phyloP scores from a whole-genome alignment of 2,113 vertebrate species.

The Scomber colias region DNA sequence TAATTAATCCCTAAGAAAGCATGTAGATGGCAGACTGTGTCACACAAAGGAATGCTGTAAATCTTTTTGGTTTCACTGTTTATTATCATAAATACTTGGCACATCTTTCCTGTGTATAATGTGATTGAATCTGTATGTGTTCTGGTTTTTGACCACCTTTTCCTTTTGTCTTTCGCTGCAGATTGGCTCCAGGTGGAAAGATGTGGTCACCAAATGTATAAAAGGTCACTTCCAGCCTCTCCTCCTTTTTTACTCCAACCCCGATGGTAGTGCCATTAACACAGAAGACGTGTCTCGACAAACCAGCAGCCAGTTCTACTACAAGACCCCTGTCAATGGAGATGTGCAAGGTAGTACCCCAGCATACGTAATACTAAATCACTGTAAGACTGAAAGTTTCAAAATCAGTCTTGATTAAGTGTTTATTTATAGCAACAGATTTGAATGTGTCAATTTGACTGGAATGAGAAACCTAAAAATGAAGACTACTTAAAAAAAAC shows the following conservation, averaged over 20 bases:
- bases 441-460: neutral
- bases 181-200: slow-evolving; percentile 96
- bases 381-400: neutral
- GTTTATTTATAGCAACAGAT: no score
- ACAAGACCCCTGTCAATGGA: slow-evolving; percentile 82
- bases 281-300: slow-evolving; percentile 88
- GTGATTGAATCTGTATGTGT: neutral
- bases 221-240: slow-evolving; percentile 97
- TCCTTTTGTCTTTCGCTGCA: slow-evolving; percentile 58
- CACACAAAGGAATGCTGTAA: neutral
- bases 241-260: slow-evolving; percentile 95
- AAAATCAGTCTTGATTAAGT: neutral
- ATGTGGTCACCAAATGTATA: slow-evolving; percentile 94
- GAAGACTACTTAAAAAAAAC: neutral
- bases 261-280: slow-evolving; percentile 91
- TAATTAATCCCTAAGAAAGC: neutral
- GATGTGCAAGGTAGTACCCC: slow-evolving; percentile 84
- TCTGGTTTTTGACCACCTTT: slow-evolving; percentile 4
- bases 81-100: neutral
- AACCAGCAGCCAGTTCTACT: slow-evolving; percentile 84
- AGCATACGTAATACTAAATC: no score
- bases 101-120: neutral
- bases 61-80: neutral
- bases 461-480: neutral
- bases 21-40: neutral